Base-by-base conservation (phyloP, 1,140 invertebrate genomes). In the Pantala flavescens region DNA sequence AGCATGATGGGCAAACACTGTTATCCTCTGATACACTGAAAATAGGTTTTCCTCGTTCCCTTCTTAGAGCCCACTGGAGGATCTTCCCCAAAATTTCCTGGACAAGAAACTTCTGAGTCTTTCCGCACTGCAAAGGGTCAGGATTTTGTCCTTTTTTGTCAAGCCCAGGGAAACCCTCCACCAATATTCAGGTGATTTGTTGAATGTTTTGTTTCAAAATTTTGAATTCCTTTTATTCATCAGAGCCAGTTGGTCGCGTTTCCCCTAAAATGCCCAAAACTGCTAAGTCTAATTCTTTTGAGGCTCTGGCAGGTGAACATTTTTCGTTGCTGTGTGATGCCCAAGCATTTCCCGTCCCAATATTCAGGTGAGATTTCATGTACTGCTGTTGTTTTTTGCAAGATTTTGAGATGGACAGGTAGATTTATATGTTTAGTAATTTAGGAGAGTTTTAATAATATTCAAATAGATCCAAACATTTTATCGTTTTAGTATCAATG, bases 271-370 rank as follows among this genome's bases (percentile, higher is more conserved):
- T 72, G 16, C 73, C 76, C n/a, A 79, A 80, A 77, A 79, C 80
- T 5, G 80, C 82, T 23, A 83, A 81, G 71, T 79, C 77, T 73
- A 78, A 83, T 71, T 77, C 81, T 23, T 80, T 81, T 71, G 79
- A 82, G 71, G 74, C 36, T 24, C 24, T 23, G 43, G 36, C 23
- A 28, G 75, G 70, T 7, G 74, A 74, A 19, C 71, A 75, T 36
- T 76, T 86, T 74, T 85, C 84, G 76, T 81, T 90, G 73, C 83
- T 90, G 70, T 90, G 89, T 79, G 87, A 89, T 78, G 88, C 88
- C 71, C 89, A 90, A 82, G 85, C 85, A 72, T 88, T 84, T 78
- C 87, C 87, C 43, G 82, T 85, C 72, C 87, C 87, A 73, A 19
- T 72, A 19, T 76, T 72, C 75, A 74, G 71, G 73, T 76, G 70